These are phyloP conservation scores for Hippocampus kuda DNA, from an alignment of 2,797 vertebrate genomes.

Conservation along the genomic window DNA sequence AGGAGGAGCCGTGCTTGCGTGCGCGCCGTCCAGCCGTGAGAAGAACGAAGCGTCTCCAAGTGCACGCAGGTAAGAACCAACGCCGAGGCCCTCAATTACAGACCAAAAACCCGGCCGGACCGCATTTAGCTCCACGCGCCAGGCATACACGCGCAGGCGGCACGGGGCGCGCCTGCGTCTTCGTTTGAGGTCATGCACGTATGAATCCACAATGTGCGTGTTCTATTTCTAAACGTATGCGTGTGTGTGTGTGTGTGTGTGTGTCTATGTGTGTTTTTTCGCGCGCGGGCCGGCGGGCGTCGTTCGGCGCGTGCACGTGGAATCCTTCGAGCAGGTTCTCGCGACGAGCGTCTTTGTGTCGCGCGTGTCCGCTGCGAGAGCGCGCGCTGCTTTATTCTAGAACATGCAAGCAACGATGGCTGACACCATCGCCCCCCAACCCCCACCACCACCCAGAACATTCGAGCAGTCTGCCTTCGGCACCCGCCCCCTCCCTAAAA, in stretches of 20 bases:
- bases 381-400: not conserved
- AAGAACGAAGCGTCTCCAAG: not conserved
- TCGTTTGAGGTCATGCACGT: not conserved
- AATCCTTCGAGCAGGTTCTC: slow-evolving; percentile 3
- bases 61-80: slow-evolving; percentile 5
- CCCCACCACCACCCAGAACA: not conserved
- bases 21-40: not conserved
- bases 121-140: too few species aligned
- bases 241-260: not conserved
- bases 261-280: not conserved
- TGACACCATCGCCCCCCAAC: not conserved
- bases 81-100: not conserved
- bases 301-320: slow-evolving; percentile 2
- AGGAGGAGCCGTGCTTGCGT: slow-evolving; percentile 2
- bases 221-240: not conserved
- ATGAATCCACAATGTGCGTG: not conserved
- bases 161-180: not conserved
- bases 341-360: not conserved
- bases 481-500: too few species aligned
- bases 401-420: not conserved
- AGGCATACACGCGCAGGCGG: too few species aligned
- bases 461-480: not conserved
- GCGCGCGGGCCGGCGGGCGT: not conserved
- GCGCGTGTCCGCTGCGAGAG: not conserved
- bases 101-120: too few species aligned